Evolutionary conservation across 2,113 vertebrate genomes (phyloP).

Genomic region (Pedionomus torquatus): DNA sequence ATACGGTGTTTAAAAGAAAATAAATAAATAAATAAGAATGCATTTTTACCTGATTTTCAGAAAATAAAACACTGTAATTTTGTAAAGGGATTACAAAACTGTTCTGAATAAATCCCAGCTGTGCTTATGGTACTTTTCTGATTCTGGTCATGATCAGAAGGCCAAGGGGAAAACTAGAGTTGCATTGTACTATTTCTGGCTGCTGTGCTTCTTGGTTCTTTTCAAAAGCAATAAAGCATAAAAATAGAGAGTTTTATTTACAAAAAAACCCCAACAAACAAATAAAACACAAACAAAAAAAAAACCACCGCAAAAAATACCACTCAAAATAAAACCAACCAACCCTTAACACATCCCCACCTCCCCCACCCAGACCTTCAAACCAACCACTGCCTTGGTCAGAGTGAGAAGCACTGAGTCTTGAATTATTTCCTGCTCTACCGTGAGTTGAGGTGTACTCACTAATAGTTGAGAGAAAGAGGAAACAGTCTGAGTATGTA

Average conservation of each 20-base stretch:
- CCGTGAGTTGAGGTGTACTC: background rate
- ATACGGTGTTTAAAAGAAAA: too few relatives aligned
- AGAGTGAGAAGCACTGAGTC: background rate
- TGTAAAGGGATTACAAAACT: background rate
- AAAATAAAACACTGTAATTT: background rate
- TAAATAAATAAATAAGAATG: too few relatives aligned
- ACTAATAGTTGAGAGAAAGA: background rate
- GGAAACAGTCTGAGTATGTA: background rate
- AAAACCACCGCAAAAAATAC: background rate
- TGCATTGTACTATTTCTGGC: background rate
- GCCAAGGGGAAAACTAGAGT: background rate
- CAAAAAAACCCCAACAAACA: background rate
- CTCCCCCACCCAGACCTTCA: background rate
- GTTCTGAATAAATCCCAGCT: background rate
- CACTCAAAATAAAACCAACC: background rate
- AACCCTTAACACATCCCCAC: background rate
- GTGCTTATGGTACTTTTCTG: background rate
- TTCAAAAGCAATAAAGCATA: background rate
- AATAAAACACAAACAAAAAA: background rate
- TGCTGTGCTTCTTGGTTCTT: background rate
- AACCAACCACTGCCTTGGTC: background rate
- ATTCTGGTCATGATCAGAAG: background rate
- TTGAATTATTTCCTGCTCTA: background rate
- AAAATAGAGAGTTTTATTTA: background rate
- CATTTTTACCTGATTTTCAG: background rate